Percentiles rank a stretch among this genome's conserved stretches.
These are phyloP conservation scores for Epistrophella euchroma DNA, from an alignment of 2,888 invertebrate species.

Conservation along the genomic window DNA sequence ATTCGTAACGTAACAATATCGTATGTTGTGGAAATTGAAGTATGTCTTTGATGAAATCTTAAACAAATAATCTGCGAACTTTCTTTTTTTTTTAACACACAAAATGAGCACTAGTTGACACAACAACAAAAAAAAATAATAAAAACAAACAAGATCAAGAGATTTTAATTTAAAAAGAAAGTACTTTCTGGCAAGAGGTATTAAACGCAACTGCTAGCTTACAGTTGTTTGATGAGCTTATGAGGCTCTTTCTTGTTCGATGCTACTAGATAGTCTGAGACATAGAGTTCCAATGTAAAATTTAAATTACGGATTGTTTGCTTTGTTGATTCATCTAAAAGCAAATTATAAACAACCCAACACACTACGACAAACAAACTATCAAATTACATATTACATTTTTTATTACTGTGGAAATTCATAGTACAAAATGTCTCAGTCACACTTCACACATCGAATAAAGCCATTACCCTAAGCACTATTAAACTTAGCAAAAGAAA, in stretches of 20 bases:
- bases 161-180: conserved; percentile 57
- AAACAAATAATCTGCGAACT: conserved; percentile 33
- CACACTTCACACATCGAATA: conserved; percentile 1
- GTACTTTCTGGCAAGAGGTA: conserved; percentile 58
- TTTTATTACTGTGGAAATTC: conserved; percentile 4
- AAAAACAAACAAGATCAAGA: conserved; percentile 29
- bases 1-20: background rate
- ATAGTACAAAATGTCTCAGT: conserved; percentile 18
- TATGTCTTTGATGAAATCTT: background rate
- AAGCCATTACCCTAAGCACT: conserved; percentile 44
- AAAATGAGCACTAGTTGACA: conserved; percentile 45
- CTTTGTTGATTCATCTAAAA: background rate
- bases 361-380: background rate
- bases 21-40: background rate
- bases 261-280: background rate
- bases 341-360: background rate
- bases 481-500: conserved; percentile 29
- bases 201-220: conserved; percentile 63
- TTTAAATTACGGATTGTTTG: conserved; percentile 42
- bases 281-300: conserved; percentile 52
- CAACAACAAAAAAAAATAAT: conserved; percentile 18
- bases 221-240: conserved; percentile 8
- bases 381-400: background rate
- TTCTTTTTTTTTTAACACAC: conserved; percentile 60
- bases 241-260: background rate